A percentile compares a stretch with the other conserved stretches of the same genome.
phyloP scores from a whole-genome alignment of 2,888 invertebrate species.

The Pemphredon lugubris region DNA sequence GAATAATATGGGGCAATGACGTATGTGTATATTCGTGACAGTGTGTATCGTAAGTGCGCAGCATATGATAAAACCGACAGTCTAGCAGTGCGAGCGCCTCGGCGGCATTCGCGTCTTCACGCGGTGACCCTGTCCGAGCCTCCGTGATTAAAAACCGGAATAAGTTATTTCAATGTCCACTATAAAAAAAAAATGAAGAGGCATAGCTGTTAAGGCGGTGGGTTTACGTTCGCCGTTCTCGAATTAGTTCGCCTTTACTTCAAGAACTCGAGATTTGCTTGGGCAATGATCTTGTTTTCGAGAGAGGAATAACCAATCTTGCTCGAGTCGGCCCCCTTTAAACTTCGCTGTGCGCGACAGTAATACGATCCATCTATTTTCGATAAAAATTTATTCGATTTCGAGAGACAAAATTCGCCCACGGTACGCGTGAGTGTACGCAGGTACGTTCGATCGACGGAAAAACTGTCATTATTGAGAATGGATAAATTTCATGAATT shows the following conservation, averaged over 20 bases:
- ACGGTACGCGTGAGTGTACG: too few relatives aligned
- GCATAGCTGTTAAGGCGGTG: constrained; percentile 79
- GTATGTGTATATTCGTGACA: constrained; percentile 75
- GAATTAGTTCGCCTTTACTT: constrained; percentile 24
- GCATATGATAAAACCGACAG: constrained; percentile 81
- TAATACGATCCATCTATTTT: too few relatives aligned
- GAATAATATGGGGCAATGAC: constrained; percentile 48
- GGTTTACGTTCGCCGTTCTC: constrained; percentile 61
- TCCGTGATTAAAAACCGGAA: constrained; percentile 82
- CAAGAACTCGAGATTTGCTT: not conserved
- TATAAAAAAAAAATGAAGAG: constrained; percentile 80
- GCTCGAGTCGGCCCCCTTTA: too few relatives aligned
- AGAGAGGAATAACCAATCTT: too few relatives aligned
- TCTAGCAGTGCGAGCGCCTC: constrained; percentile 81
- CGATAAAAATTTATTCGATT: too few relatives aligned
- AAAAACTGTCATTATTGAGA: too few relatives aligned
- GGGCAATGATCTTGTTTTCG: not conserved
- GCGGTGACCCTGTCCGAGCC: constrained; percentile 78
- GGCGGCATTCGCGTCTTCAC: constrained; percentile 78
- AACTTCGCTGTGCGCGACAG: too few relatives aligned
- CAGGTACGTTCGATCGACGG: too few relatives aligned
- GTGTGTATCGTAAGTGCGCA: constrained; percentile 80
- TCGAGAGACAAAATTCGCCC: too few relatives aligned
- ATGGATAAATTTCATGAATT: too few relatives aligned
- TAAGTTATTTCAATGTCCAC: constrained; percentile 81